Evolutionary conservation across 2,888 invertebrate species (phyloP).

Genomic region (Dasypogon diadema): DNA sequence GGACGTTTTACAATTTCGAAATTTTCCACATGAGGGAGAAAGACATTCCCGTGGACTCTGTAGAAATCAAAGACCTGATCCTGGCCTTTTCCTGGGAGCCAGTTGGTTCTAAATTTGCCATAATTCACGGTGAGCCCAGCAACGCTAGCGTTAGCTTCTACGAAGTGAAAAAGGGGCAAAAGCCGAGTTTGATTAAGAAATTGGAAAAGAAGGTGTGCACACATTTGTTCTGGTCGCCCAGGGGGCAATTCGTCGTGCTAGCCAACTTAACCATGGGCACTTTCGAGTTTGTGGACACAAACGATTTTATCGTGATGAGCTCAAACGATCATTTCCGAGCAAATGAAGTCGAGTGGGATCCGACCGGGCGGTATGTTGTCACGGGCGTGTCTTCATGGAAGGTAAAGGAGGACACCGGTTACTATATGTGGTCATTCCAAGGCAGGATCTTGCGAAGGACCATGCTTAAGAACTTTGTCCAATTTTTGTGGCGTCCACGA

Average conservation of each 20-base stretch:
- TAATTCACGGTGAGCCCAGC: conserved; percentile 91
- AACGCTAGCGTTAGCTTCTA: conserved; percentile 92
- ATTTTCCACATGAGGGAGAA: conserved; percentile 99
- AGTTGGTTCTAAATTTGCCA: conserved; percentile 93
- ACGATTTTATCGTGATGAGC: conserved; percentile 96
- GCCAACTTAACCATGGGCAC: conserved; percentile 91
- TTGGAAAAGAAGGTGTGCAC: conserved; percentile 91
- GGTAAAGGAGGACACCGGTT: conserved; percentile 92
- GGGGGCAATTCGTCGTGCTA: conserved; percentile 94
- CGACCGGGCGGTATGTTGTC: conserved; percentile 96
- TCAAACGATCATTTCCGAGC: conserved; percentile 92
- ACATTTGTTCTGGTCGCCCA: conserved; percentile 95
- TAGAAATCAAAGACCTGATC: conserved; percentile 93
- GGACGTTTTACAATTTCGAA: conserved; percentile 98
- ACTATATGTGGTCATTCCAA: conserved; percentile 99
- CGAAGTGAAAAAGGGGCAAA: conserved; percentile 89
- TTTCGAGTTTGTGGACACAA: conserved; percentile 94
- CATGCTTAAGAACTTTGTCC: conserved; percentile 92
- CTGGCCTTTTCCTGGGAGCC: conserved; percentile 99
- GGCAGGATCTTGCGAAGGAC: conserved; percentile 80
- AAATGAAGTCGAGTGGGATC: conserved; percentile 99
- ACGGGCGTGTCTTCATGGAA: conserved; percentile 97
- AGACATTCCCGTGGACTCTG: conserved; percentile 96
- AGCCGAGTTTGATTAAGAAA: conserved; percentile 88
- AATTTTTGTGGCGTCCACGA: conserved; percentile 95